Conservation (phyloP, 2,888 invertebrate species). For the Lottia scabra region DNA sequence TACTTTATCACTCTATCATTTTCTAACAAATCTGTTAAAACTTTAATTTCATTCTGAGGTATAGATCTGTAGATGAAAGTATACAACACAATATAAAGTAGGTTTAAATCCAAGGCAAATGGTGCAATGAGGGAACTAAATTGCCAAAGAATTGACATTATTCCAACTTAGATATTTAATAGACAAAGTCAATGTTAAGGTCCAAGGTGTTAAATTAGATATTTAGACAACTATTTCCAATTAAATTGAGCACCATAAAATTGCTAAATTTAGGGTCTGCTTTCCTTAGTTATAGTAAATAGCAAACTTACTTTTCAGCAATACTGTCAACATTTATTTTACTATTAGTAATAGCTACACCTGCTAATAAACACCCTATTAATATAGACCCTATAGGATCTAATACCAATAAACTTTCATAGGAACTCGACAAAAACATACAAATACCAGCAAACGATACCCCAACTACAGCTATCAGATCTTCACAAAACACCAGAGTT, state of each 20-base stretch:
- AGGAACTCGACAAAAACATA: conserved; percentile 83
- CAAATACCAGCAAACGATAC: conserved; percentile 86
- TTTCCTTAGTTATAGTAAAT: too few relatives aligned
- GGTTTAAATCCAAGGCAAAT: not conserved
- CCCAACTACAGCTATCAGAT: conserved; percentile 93
- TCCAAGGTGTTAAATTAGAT: too few relatives aligned
- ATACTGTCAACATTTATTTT: conserved; percentile 93
- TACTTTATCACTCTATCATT: conserved; percentile 88
- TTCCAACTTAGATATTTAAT: too few relatives aligned
- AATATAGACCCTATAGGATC: conserved; percentile 79
- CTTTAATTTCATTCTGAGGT: conserved; percentile 84
- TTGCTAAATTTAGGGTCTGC: too few relatives aligned
- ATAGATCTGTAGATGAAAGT: conserved; percentile 79
- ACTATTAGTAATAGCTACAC: conserved; percentile 94
- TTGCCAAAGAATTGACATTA: too few relatives aligned
- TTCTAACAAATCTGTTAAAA: conserved; percentile 90
- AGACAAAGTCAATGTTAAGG: too few relatives aligned
- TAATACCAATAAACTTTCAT: conserved; percentile 79
- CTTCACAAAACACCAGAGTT: conserved; percentile 96
- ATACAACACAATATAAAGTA: too few relatives aligned
- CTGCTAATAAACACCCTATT: conserved; percentile 71
- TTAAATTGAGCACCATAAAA: too few relatives aligned
- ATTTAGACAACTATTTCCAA: too few relatives aligned
- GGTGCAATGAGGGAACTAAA: too few relatives aligned
- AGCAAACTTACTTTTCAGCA: conserved; percentile 83